A percentile compares a stretch with the other conserved stretches of the same genome.
phyloP scores from a whole-genome alignment of 2,113 vertebrate species.

The Neogobius melanostomus region DNA sequence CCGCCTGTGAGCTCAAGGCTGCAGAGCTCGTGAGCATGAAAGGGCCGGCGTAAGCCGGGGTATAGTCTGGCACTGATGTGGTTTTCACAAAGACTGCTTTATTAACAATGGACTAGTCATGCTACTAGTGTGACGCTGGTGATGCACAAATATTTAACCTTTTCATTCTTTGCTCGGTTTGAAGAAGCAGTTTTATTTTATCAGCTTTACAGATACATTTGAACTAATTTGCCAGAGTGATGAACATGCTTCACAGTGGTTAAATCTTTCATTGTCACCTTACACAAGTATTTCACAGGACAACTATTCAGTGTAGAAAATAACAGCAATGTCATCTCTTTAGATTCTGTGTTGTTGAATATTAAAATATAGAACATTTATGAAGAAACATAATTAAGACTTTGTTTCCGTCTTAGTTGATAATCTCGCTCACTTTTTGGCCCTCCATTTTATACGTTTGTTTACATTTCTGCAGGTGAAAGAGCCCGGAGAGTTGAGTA shows the following conservation, averaged over 20 bases:
- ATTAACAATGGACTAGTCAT: neutral
- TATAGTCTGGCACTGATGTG: neutral
- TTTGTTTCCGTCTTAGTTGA: too few relatives aligned
- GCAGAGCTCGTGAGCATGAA: constrained; percentile 30
- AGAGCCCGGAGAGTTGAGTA: constrained; percentile 29
- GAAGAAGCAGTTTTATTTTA: too few relatives aligned
- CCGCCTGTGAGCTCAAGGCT: constrained; percentile 7
- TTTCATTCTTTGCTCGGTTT: neutral
- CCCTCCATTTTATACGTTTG: neutral
- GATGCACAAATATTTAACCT: neutral
- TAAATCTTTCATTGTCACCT: too few relatives aligned
- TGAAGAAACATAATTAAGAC: neutral
- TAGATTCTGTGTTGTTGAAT: too few relatives aligned
- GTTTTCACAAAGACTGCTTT: neutral
- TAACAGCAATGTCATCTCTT: too few relatives aligned
- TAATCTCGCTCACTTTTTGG: neutral
- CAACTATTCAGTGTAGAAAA: too few relatives aligned
- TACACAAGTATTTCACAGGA: too few relatives aligned
- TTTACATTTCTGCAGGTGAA: constrained; percentile 26
- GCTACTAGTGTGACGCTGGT: neutral
- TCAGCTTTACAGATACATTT: too few relatives aligned
- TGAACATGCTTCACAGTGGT: too few relatives aligned
- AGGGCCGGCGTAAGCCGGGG: neutral
- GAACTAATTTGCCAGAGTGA: too few relatives aligned
- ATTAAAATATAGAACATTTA: too few relatives aligned